Evolutionary conservation across 2,888 invertebrate species (phyloP).

Genomic region (Cosmia pyralina): DNA sequence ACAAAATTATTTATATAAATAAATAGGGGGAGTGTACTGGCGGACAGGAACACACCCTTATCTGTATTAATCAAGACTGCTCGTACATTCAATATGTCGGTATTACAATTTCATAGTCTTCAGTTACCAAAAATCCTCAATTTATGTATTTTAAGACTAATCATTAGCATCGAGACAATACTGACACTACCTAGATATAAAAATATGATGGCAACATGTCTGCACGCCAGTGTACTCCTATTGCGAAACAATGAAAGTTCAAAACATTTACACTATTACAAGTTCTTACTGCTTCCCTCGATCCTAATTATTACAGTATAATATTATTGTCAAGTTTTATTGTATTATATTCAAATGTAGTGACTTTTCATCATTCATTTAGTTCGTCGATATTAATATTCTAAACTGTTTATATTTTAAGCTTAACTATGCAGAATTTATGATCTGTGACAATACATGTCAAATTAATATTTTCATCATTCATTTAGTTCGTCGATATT

Average conservation of each 20-base stretch:
- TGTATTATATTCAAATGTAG: constrained; percentile 55
- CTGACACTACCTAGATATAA: too few species aligned
- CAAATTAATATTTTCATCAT: constrained; percentile 64
- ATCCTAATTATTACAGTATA: constrained; percentile 31
- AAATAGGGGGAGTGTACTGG: constrained; percentile 70
- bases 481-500: too few species aligned
- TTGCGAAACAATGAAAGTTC: constrained; percentile 67
- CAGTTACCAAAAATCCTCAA: not conserved
- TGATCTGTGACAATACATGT: constrained; percentile 43
- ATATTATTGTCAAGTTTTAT: constrained; percentile 60
- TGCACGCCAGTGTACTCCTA: constrained; percentile 55
- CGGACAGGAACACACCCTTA: constrained; percentile 22
- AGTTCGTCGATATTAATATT: constrained; percentile 55
- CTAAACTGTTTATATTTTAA: constrained; percentile 32
- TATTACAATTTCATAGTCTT: not conserved
- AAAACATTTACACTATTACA: constrained; percentile 59
- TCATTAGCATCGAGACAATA: not conserved
- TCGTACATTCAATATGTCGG: not conserved
- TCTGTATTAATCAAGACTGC: not conserved
- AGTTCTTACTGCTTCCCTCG: constrained; percentile 24
- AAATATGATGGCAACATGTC: constrained; percentile 14
- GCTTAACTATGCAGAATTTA: constrained; percentile 17
- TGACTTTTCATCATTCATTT: constrained; percentile 65
- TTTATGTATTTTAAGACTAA: not conserved
- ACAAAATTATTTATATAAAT: constrained; percentile 76